Conservation (phyloP, 1,140 invertebrate genomes). For the Danaus melanippus region DNA sequence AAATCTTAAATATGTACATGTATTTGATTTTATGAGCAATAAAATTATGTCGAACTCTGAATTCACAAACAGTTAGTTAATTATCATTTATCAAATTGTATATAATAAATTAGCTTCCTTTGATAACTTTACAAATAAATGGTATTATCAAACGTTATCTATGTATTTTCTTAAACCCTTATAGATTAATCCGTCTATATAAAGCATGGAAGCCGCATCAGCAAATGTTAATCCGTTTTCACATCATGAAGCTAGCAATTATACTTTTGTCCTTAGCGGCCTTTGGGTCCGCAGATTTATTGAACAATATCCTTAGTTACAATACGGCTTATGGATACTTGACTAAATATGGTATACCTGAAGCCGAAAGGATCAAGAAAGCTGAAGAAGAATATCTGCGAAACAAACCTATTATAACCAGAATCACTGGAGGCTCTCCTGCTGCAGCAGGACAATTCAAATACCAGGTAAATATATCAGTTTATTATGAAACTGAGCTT, state of each 20-base stretch:
- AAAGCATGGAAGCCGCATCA: too few relatives aligned
- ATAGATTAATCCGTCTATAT: too few relatives aligned
- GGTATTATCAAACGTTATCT: too few relatives aligned
- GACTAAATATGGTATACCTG: conserved; percentile 33
- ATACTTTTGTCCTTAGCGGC: conserved; percentile 16
- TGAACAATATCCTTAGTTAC: not conserved
- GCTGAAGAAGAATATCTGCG: conserved; percentile 33
- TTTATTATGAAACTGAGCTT: too few relatives aligned
- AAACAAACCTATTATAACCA: not conserved
- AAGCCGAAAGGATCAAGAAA: conserved; percentile 35
- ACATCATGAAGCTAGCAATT: conserved; percentile 21
- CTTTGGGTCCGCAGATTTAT: conserved; percentile 17
- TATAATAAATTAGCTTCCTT: too few relatives aligned
- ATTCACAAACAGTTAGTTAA: too few relatives aligned
- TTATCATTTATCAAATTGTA: too few relatives aligned
- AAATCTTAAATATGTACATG: too few relatives aligned
- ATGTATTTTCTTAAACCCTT: too few relatives aligned
- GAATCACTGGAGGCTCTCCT: conserved; percentile 13
- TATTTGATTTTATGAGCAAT: too few relatives aligned
- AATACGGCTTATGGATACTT: conserved; percentile 36
- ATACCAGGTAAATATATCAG: conserved; percentile 15
- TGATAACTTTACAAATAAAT: too few relatives aligned
- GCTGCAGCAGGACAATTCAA: conserved; percentile 15
- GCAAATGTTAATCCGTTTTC: not conserved
- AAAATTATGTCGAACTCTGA: too few relatives aligned